Evolutionary conservation across 2,797 vertebrate genomes (phyloP).

Genomic region (Salarias fasciatus): DNA sequence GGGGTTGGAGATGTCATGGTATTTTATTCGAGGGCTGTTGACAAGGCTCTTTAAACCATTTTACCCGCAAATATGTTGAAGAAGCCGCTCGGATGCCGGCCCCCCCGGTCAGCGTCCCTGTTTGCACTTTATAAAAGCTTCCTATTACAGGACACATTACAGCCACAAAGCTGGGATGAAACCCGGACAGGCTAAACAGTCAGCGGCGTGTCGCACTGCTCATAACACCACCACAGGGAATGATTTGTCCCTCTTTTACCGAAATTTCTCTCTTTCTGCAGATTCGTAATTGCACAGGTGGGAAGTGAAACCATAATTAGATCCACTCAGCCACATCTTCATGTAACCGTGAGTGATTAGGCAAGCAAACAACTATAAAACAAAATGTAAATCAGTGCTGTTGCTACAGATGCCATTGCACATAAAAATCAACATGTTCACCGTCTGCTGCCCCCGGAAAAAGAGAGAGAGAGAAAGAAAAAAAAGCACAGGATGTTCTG

Average conservation of each 20-base stretch:
- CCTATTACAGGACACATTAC: constrained; percentile 36
- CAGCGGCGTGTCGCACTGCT: constrained; percentile 37
- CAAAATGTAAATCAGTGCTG: constrained; percentile 52
- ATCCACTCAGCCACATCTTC: constrained; percentile 38
- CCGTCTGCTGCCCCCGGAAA: neutral
- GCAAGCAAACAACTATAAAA: constrained; percentile 34
- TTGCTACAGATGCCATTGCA: constrained; percentile 29
- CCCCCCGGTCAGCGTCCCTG: constrained; percentile 27
- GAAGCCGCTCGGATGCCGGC: constrained; percentile 44
- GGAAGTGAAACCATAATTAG: constrained; percentile 48
- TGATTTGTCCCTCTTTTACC: constrained; percentile 19
- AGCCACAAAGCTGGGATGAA: constrained; percentile 37
- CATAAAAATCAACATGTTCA: constrained; percentile 31
- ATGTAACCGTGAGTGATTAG: constrained; percentile 48
- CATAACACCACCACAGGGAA: constrained; percentile 26
- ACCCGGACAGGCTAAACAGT: constrained; percentile 34
- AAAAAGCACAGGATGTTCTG: constrained; percentile 17
- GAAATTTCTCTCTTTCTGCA: constrained; percentile 33
- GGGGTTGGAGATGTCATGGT: constrained; percentile 44
- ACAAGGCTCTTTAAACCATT: constrained; percentile 43
- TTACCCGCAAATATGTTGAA: constrained; percentile 55
- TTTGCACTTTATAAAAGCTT: constrained; percentile 49
- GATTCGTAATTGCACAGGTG: constrained; percentile 57
- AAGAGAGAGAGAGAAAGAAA: too few species aligned
- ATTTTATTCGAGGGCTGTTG: constrained; percentile 38